Base-by-base conservation (phyloP, 2,888 invertebrate species). In the Ophion ventricosus region DNA sequence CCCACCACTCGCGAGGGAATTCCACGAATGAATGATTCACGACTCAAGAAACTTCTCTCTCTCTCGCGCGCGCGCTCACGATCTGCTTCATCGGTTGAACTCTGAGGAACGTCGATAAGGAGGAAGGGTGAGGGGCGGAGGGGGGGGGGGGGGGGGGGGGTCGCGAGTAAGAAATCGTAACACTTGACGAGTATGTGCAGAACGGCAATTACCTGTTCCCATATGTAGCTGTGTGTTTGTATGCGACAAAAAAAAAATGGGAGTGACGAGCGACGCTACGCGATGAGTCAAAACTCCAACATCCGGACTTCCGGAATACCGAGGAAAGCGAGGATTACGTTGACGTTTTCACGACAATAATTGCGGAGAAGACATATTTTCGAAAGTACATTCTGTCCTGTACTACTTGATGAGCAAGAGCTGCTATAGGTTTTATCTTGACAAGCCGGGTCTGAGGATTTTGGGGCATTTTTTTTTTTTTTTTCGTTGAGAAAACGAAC, bases 21-120 rank as follows among this genome's bases (percentile, higher is more conserved):
- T 78, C 84, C 84, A 66, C 59, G 79, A 84, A 84, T 20, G 70
- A 76, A 63, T 84, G 84, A 84, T 79, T 84, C 66, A 83, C 75
- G 74, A 64, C 54, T 75, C 20, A 35, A 54, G 0, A 43, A 43
- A 43, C 11, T 43, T 3, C 43, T 43, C 43, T 29, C 29, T 29
- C 29, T 29, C 29, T 29, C 29, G 79, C 74, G 76, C 64, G 54
- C 66, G 66, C 69, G 59, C 75, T 77, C 26, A 67, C 86, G 87
- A 86, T 84, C 84, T 49, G 78, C 59, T 69, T 83, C 80, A 54
- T 66, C 66, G 66, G 23, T 57, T 75, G 63, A 14, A 56, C 70
- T 70, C 57, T 57, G 20, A 72, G 57, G 57, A 56, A 57, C 70
- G 70, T 26, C 29, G 64, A 43, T 69, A 69, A 54, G n/a, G 26